phyloP scores from a whole-genome alignment of 2,113 vertebrate genomes.

The Nymphicus hollandicus region DNA sequence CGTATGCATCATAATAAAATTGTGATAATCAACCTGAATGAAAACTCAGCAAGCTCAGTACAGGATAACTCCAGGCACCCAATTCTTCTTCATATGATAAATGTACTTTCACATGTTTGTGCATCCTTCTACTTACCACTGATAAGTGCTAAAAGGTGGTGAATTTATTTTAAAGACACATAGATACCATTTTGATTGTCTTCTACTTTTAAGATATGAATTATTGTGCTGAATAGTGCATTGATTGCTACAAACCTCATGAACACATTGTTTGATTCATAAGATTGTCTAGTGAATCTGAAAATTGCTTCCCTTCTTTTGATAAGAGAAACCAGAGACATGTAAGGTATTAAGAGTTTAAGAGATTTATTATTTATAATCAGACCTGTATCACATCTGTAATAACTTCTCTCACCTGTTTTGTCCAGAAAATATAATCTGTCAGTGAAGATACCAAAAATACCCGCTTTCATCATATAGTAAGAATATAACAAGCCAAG shows the following conservation, averaged over 20 bases:
- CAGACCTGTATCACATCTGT: background rate
- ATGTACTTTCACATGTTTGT: background rate
- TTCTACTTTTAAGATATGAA: background rate
- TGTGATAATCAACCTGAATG: background rate
- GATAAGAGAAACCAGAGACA: background rate
- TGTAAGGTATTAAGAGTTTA: background rate
- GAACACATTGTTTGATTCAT: background rate
- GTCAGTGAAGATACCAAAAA: background rate
- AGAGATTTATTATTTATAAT: background rate
- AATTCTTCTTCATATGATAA: background rate
- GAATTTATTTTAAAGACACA: background rate
- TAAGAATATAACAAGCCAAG: background rate
- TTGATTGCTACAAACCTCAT: background rate
- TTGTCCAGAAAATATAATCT: conserved; percentile 9
- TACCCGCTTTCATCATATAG: background rate
- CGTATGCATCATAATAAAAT: background rate
- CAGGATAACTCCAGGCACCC: background rate
- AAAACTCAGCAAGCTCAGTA: background rate
- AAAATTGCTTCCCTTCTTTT: background rate
- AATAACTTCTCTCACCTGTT: background rate
- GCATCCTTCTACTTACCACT: background rate
- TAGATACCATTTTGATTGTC: background rate
- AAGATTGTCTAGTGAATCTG: background rate
- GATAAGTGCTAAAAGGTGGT: background rate
- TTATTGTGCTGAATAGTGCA: background rate